These are phyloP conservation scores for Eutolmus rufibarbis DNA, from an alignment of 2,888 invertebrate genomes.

Conservation along the genomic window DNA sequence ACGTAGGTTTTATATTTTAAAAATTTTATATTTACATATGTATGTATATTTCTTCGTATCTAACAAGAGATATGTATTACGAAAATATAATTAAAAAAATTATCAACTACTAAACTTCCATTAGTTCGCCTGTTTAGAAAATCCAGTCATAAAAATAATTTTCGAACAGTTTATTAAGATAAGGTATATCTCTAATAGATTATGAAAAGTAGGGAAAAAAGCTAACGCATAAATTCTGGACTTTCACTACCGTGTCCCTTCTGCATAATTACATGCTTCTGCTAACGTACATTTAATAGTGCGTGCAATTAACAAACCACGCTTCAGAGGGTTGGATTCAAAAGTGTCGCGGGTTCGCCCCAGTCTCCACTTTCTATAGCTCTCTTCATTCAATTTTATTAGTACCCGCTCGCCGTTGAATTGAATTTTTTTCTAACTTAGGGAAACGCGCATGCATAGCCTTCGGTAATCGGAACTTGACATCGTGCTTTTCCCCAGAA, in stretches of 20 bases:
- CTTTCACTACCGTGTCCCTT: background rate
- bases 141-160: too few species aligned
- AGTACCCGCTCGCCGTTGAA: background rate
- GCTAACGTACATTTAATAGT: background rate
- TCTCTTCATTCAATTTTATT: constrained; percentile 21
- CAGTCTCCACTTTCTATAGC: background rate
- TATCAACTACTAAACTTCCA: too few species aligned
- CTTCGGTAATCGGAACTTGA: background rate
- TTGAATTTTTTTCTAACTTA: constrained; percentile 1
- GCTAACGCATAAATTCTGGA: background rate
- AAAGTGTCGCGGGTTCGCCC: background rate
- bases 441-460: constrained; percentile 33
- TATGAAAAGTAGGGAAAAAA: background rate
- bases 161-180: background rate
- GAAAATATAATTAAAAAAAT: too few species aligned
- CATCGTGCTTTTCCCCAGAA: background rate
- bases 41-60: too few species aligned
- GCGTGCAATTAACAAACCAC: background rate
- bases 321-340: background rate
- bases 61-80: too few species aligned
- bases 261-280: background rate
- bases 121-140: too few species aligned
- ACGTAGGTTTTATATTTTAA: too few species aligned
- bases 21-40: too few species aligned
- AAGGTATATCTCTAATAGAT: background rate